These are phyloP conservation scores for Drosophila pruinosa DNA, from an alignment of 1,140 invertebrate species.

Conservation along the genomic window DNA sequence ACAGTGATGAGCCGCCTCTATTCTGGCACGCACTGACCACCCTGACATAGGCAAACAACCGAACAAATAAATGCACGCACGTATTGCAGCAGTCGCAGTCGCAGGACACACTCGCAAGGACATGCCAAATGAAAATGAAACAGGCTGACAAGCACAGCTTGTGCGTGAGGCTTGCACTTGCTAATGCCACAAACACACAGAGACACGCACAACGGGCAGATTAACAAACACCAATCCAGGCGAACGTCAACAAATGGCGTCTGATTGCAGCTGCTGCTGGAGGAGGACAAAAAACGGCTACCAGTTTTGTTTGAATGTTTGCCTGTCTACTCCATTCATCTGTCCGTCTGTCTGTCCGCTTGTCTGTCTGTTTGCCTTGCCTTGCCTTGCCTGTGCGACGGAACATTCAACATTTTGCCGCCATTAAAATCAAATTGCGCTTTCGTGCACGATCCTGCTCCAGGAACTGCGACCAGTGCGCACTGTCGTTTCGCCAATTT, in stretches of 20 bases:
- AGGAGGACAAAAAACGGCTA: slow-evolving; percentile 30
- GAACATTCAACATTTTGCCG: slow-evolving; percentile 75
- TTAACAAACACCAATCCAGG: slow-evolving; percentile 54
- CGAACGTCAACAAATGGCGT: slow-evolving; percentile 69
- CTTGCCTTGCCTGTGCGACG: slow-evolving; percentile 47
- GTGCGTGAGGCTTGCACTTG: slow-evolving; percentile 33
- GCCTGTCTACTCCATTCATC: slow-evolving; percentile 8
- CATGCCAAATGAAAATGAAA: slow-evolving; percentile 33
- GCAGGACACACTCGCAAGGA: not conserved
- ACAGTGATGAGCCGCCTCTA: slow-evolving; percentile 69
- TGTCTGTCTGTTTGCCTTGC: slow-evolving; percentile 19
- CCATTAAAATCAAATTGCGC: slow-evolving; percentile 81
- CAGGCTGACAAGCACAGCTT: not conserved
- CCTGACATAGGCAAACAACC: slow-evolving; percentile 59
- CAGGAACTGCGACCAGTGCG: slow-evolving; percentile 7
- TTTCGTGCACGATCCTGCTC: slow-evolving; percentile 54
- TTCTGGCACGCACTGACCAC: too few relatives aligned
- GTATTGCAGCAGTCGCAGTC: slow-evolving; percentile 32
- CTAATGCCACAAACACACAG: slow-evolving; percentile 23
- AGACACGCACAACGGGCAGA: slow-evolving; percentile 42
- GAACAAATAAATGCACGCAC: slow-evolving; percentile 66
- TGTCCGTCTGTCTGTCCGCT: not conserved
- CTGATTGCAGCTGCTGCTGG: slow-evolving; percentile 57
- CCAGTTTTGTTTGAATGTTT: slow-evolving; percentile 39
- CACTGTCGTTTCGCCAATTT: slow-evolving; percentile 51